A percentile compares a stretch with the other conserved stretches of the same genome.
Evolutionary conservation across 1,140 invertebrate genomes (phyloP).

Genomic region (Pogonomyrmex californicus): DNA sequence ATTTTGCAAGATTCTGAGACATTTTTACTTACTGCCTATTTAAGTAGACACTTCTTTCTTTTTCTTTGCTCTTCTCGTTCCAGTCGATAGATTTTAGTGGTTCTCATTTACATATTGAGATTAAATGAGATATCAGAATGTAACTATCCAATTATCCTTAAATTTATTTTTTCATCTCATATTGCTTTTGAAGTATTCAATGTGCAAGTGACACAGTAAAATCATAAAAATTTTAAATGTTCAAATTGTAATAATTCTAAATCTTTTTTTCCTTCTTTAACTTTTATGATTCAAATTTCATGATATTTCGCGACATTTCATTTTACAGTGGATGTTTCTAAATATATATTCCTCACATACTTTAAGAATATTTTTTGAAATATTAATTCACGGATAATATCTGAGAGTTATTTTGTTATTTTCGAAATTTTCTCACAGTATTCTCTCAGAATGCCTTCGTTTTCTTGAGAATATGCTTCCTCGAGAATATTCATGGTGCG

Average conservation of each 20-base stretch:
- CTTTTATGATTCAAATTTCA: neutral
- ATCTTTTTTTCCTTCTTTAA: neutral
- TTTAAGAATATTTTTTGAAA: neutral
- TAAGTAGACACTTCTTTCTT: neutral
- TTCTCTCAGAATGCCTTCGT: constrained; percentile 32
- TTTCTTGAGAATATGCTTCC: constrained; percentile 8
- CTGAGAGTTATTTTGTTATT: neutral
- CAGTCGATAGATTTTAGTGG: constrained; percentile 10
- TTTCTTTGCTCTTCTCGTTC: constrained; percentile 26
- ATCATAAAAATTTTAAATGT: neutral
- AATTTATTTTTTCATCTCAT: neutral
- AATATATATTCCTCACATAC: neutral
- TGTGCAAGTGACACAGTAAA: neutral
- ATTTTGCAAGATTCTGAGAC: neutral
- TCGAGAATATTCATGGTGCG: constrained; percentile 22
- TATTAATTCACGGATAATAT: neutral
- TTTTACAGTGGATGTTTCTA: neutral
- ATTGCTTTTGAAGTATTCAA: neutral
- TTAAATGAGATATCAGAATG: constrained; percentile 15
- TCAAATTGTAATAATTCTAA: neutral
- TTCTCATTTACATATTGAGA: constrained; percentile 26
- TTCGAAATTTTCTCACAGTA: constrained; percentile 19
- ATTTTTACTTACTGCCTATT: neutral
- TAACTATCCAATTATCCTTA: constrained; percentile 9
- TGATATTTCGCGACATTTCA: neutral